Conservation (phyloP, 1,140 invertebrate species). For the Drosophila carrolli region DNA sequence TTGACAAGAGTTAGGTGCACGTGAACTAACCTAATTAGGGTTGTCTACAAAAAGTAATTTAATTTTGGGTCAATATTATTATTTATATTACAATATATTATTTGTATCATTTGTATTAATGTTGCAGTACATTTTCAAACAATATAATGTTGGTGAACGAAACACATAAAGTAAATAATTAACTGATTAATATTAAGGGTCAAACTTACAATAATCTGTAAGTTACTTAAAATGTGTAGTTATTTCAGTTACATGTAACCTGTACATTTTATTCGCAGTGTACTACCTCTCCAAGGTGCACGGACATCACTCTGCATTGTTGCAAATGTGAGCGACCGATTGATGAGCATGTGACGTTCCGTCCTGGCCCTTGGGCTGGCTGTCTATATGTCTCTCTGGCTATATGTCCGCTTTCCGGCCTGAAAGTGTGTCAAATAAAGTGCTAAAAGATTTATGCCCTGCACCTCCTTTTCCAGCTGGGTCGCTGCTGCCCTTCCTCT, state of each 20-base stretch:
- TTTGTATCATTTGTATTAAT: too few relatives aligned
- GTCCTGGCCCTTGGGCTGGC: conserved; percentile 6
- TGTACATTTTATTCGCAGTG: background rate
- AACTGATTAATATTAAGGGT: too few relatives aligned
- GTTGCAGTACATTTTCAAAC: too few relatives aligned
- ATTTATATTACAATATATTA: too few relatives aligned
- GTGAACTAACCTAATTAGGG: too few relatives aligned
- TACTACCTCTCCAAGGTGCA: conserved; percentile 55
- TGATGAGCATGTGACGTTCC: conserved; percentile 61
- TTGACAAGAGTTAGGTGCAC: too few relatives aligned
- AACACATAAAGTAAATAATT: too few relatives aligned
- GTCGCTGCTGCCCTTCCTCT: conserved; percentile 7
- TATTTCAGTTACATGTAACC: background rate
- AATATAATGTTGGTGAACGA: too few relatives aligned
- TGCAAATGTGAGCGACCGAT: conserved; percentile 65
- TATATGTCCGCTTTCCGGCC: conserved; percentile 15
- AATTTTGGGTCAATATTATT: too few relatives aligned
- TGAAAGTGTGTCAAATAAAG: conserved; percentile 80
- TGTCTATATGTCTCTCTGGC: conserved; percentile 16
- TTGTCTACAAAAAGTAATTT: too few relatives aligned
- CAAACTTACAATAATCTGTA: too few relatives aligned
- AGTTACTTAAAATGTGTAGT: too few relatives aligned
- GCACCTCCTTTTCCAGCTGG: conserved; percentile 45
- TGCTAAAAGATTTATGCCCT: conserved; percentile 81
- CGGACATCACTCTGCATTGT: conserved; percentile 54